phyloP scores from a whole-genome alignment of 2,888 invertebrate genomes.

The Tolmerus cingulatus region DNA sequence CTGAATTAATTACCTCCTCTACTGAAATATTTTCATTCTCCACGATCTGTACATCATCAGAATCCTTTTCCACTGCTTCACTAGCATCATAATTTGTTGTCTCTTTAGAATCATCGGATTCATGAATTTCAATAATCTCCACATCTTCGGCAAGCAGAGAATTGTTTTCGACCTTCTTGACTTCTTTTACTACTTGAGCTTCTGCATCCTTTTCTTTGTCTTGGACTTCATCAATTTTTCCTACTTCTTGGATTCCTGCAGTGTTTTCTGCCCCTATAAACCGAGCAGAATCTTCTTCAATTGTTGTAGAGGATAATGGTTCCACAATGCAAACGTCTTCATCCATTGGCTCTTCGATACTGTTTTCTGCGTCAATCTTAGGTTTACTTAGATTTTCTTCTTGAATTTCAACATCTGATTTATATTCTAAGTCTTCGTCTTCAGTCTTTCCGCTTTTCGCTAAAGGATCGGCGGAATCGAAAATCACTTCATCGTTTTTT shows the following conservation, averaged over 20 bases:
- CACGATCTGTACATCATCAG: not conserved
- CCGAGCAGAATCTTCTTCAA: slow-evolving; percentile 47
- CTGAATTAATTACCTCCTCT: not conserved
- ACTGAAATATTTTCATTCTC: not conserved
- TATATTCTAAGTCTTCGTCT: not conserved
- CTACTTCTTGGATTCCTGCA: slow-evolving; percentile 30
- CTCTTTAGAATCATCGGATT: not conserved
- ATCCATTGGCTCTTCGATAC: slow-evolving; percentile 41
- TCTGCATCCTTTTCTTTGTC: slow-evolving; percentile 43
- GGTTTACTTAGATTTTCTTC: not conserved
- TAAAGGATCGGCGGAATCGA: not conserved
- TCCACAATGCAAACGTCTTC: slow-evolving; percentile 48
- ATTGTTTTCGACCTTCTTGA: too few species aligned
- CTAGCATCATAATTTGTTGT: slow-evolving; percentile 1
- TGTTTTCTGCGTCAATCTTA: not conserved
- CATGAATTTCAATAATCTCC: not conserved
- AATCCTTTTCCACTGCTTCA: slow-evolving; percentile 42
- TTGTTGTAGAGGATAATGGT: slow-evolving; percentile 45
- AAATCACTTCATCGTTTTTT: not conserved
- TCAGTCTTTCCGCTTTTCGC: not conserved
- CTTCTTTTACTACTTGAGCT: not conserved
- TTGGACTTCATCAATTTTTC: not conserved
- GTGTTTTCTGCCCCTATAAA: slow-evolving; percentile 32
- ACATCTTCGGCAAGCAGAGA: too few species aligned
- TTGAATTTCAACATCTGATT: not conserved